Percentiles rank a stretch among this genome's conserved stretches.
Evolutionary conservation across 2,797 vertebrate species (phyloP).

Genomic region (Trematomus bernacchii): DNA sequence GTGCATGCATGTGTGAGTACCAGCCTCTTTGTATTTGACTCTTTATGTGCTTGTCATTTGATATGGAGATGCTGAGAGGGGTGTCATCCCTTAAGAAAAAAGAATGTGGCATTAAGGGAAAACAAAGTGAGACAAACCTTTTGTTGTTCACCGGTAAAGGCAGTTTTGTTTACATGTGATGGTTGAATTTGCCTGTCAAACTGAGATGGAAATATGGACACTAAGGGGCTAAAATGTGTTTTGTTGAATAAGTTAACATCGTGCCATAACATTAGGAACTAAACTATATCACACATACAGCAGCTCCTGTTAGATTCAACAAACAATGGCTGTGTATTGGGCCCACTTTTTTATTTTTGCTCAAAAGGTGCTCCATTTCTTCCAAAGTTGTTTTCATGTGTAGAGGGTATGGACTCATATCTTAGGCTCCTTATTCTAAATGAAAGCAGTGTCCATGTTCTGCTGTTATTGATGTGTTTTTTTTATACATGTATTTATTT

Average conservation of each 20-base stretch:
- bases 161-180: conserved; percentile 35
- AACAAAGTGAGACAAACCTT: conserved; percentile 15
- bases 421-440: conserved; percentile 47
- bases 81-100: conserved; percentile 31
- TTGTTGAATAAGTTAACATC: conserved; percentile 28
- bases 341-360: conserved; percentile 41
- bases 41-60: conserved; percentile 41
- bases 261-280: conserved; percentile 62
- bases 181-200: conserved; percentile 12
- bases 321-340: neutral
- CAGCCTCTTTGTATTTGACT: conserved; percentile 59
- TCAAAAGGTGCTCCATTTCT: conserved; percentile 75
- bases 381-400: conserved; percentile 60
- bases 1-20: conserved; percentile 37
- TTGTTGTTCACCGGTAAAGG: neutral
- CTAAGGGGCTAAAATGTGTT: conserved; percentile 8
- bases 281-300: conserved; percentile 24
- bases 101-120: conserved; percentile 9
- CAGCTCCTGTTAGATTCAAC: conserved; percentile 18
- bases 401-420: conserved; percentile 53
- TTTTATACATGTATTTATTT: conserved; percentile 17
- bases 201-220: conserved; percentile 10
- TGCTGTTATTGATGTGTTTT: conserved; percentile 24
- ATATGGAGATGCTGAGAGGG: conserved; percentile 44
- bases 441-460: conserved; percentile 28